phyloP scores from a whole-genome alignment of 92 coral and sea anemone species.

The Siderastrea radians region DNA sequence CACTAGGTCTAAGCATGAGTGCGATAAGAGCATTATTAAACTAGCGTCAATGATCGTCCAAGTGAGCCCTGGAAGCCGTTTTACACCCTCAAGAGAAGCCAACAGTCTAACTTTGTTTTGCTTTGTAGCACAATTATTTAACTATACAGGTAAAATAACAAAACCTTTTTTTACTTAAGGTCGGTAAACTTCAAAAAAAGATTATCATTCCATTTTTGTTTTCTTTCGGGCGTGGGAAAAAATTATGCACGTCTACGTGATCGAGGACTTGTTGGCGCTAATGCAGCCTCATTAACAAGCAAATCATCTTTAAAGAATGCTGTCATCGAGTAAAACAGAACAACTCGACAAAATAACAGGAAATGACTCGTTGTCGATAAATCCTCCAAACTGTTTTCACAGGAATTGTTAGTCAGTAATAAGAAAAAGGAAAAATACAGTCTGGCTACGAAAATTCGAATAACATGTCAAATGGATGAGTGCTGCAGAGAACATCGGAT shows the following conservation, averaged over 20 bases:
- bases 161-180: not conserved
- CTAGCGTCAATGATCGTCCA: too few relatives aligned
- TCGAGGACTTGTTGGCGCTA: conserved; percentile 17
- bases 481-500: not conserved
- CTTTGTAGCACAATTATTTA: not conserved
- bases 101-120: not conserved
- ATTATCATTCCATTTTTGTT: conserved; percentile 36
- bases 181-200: conserved; percentile 41
- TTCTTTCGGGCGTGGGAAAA: conserved; percentile 59
- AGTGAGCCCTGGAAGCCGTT: too few relatives aligned
- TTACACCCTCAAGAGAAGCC: not conserved
- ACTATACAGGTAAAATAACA: not conserved
- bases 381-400: conserved; percentile 61
- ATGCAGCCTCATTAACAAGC: conserved; percentile 42
- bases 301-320: conserved; percentile 35
- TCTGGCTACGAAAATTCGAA: not conserved
- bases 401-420: conserved; percentile 5
- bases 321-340: conserved; percentile 69
- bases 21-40: too few relatives aligned
- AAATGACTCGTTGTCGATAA: conserved; percentile 64
- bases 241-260: conserved; percentile 15
- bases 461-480: not conserved
- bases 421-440: not conserved
- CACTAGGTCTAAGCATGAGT: too few relatives aligned
- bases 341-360: conserved; percentile 68